Evolutionary conservation across 1,140 invertebrate genomes (phyloP).

Genomic region (Rhynchophorus ferrugineus): DNA sequence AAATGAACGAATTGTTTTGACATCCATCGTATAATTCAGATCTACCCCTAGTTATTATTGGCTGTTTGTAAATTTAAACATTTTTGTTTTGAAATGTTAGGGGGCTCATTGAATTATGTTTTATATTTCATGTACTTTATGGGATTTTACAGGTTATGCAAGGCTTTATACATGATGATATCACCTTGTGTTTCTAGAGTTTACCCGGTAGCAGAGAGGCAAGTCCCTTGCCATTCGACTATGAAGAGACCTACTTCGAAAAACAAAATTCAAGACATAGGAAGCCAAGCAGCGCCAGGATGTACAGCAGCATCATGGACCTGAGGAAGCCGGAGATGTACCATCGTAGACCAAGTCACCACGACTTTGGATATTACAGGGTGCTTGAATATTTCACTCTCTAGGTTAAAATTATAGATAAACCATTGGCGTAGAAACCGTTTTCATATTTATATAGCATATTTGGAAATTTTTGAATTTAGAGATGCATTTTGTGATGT

Average conservation of each 20-base stretch:
- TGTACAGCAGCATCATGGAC: constrained; percentile 38
- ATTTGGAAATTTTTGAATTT: constrained; percentile 32
- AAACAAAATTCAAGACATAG: constrained; percentile 16
- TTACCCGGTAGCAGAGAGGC: constrained; percentile 40
- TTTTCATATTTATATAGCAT: no score
- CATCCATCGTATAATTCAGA: no score
- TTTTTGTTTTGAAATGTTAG: no score
- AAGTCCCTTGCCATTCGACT: constrained; percentile 40
- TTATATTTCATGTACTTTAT: no score
- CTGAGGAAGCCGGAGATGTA: constrained; percentile 37
- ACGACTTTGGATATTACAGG: constrained; percentile 33
- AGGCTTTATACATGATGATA: no score
- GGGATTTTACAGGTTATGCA: no score
- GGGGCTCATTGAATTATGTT: no score
- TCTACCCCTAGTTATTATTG: no score
- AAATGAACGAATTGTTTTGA: no score
- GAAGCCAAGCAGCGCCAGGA: constrained; percentile 17
- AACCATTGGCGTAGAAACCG: not conserved
- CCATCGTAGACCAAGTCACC: constrained; percentile 23
- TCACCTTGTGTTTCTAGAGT: constrained; percentile 26
- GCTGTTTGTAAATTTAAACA: no score
- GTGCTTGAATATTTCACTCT: constrained; percentile 22
- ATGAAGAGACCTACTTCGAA: constrained; percentile 28
- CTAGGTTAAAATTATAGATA: not conserved
- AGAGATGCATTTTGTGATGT: constrained; percentile 5